phyloP scores from a whole-genome alignment of 2,113 vertebrate species.

The Melanocharis versteri region DNA sequence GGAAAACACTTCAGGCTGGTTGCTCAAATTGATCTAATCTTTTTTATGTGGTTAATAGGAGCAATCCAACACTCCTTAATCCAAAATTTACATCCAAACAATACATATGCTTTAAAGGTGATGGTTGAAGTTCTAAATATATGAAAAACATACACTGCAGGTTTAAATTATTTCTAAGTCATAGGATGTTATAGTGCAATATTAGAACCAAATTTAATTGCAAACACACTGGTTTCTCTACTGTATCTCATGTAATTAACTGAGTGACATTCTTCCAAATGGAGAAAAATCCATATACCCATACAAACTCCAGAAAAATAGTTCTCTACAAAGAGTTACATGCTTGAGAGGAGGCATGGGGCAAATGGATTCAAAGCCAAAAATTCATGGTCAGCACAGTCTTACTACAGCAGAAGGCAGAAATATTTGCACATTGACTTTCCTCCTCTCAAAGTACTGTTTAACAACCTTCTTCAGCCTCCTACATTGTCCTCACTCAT shows the following conservation, averaged over 20 bases:
- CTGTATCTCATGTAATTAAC: neutral
- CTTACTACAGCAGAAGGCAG: neutral
- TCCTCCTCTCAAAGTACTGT: neutral
- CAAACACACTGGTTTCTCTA: neutral
- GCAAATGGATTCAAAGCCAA: neutral
- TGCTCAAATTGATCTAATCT: neutral
- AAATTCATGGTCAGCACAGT: neutral
- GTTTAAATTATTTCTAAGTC: neutral
- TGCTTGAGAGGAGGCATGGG: neutral
- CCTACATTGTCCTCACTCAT: neutral
- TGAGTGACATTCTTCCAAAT: neutral
- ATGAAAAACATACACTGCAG: neutral
- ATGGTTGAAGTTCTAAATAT: neutral
- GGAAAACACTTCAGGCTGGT: neutral
- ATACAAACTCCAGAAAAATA: neutral
- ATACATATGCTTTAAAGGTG: neutral
- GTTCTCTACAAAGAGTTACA: neutral
- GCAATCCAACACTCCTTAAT: neutral
- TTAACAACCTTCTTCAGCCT: neutral
- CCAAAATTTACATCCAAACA: neutral
- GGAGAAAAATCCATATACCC: neutral
- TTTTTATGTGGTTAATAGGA: neutral
- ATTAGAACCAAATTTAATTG: neutral
- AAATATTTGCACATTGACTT: neutral
- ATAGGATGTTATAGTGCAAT: neutral